These are phyloP conservation scores for Bufo bufo DNA, from an alignment of 2,113 vertebrate species.

Conservation along the genomic window DNA sequence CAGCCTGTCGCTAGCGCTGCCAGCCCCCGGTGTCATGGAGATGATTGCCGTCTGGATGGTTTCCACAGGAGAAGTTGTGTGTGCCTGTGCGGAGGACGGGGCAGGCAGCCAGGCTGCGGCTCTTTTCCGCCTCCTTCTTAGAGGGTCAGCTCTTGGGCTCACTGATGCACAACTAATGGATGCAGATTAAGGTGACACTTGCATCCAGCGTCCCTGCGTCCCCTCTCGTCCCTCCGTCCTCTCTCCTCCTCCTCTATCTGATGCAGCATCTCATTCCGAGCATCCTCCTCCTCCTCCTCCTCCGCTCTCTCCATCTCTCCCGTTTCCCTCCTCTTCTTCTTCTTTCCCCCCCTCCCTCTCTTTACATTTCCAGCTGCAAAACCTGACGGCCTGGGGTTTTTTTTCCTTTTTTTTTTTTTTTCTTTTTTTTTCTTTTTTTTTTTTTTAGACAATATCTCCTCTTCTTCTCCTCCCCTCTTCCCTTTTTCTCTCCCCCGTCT, in stretches of 20 bases:
- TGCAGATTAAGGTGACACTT: neutral
- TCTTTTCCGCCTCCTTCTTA: neutral
- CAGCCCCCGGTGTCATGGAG: too few species aligned
- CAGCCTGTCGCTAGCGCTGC: too few species aligned
- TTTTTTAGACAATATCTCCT: slow-evolving; percentile 49
- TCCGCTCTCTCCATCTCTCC: neutral
- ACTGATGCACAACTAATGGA: slow-evolving; percentile 1
- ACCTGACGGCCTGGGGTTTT: slow-evolving; percentile 50
- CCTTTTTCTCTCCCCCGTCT: slow-evolving; percentile 6
- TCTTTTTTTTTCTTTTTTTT: slow-evolving; percentile 41
- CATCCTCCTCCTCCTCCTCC: slow-evolving; percentile 49
- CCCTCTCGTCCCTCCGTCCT: slow-evolving; percentile 36
- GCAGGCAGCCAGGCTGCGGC: neutral
- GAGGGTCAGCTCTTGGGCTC: slow-evolving; percentile 16
- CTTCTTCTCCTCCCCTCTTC: slow-evolving; percentile 48
- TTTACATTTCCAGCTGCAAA: slow-evolving; percentile 57
- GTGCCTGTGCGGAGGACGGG: too few species aligned
- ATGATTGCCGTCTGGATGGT: too few species aligned
- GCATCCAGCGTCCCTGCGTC: neutral
- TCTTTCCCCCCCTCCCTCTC: slow-evolving; percentile 43
- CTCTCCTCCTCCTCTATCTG: slow-evolving; percentile 55
- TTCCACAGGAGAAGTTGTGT: too few species aligned
- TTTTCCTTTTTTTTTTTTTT: slow-evolving; percentile 40
- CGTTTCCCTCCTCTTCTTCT: slow-evolving; percentile 40
- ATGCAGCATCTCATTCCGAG: slow-evolving; percentile 57